Conservation (phyloP, 2,113 vertebrate genomes). For the Platysternon megacephalum region DNA sequence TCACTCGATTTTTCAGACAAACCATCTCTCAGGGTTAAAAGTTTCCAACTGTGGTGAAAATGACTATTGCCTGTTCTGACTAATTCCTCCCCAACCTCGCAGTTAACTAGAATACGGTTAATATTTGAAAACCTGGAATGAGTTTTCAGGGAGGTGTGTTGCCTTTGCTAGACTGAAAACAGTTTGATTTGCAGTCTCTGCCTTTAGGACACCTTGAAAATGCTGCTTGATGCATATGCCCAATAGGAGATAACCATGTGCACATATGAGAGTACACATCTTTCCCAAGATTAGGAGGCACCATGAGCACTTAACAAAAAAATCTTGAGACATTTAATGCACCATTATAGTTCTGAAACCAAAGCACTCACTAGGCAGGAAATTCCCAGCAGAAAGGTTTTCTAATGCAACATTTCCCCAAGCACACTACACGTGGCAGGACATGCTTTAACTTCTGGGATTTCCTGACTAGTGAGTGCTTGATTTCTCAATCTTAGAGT, state of each 20-base stretch:
- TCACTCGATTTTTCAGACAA: background rate
- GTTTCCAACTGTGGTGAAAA: background rate
- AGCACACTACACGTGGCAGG: background rate
- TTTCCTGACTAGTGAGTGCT: slow-evolving; percentile 65
- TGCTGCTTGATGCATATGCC: background rate
- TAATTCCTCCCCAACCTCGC: background rate
- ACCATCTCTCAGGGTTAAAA: background rate
- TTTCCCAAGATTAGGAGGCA: accelerated
- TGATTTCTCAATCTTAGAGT: slow-evolving; percentile 40
- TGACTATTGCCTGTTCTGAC: background rate
- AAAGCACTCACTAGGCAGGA: background rate
- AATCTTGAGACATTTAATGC: accelerated
- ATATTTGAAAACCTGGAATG: background rate
- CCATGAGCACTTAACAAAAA: background rate
- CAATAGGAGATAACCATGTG: background rate
- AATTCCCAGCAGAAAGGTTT: background rate
- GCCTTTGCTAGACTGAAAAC: background rate
- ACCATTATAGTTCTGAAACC: accelerated
- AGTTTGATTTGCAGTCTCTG: background rate
- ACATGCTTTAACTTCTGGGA: slow-evolving; percentile 54
- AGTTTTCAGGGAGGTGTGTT: background rate
- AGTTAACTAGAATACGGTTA: background rate
- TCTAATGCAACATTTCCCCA: background rate
- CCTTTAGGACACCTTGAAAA: background rate
- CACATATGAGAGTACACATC: background rate